Evolutionary conservation across 2,888 invertebrate species (phyloP), one percentile per base, ranked within the genome.

Genomic region (Mesochorus sp.): DNA sequence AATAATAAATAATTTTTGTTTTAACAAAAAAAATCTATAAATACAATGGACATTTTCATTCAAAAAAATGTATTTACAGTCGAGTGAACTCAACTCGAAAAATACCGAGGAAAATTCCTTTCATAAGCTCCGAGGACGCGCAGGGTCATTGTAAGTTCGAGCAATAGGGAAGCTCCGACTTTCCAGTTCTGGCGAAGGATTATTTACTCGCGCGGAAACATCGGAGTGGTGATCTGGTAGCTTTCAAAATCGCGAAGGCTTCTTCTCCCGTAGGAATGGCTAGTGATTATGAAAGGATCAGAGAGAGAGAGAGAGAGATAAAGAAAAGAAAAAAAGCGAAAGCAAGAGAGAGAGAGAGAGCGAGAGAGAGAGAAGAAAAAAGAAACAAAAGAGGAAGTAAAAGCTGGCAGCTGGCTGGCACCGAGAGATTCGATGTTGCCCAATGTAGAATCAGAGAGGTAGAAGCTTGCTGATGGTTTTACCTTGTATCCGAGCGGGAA

Each of bases 211-310:
- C 21, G 34, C 17, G 70, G 17, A 59, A 76, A 71, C 34, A 34
- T 17, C 57, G 66, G 66, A 66, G 42, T 71, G 71, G 76, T 76
- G 70, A 76, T 57, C 76, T 51, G 64, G 64, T 59, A 59, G 76
- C 39, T 76, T 71, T 76, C 26, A 42, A 55, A 71, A 76, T 64
- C 57, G 26, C 57, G n/a, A 64, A 59, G 51, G 70, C 64, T 76
- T 76, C 62, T 49, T 49, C 42, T 37, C 37, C 57, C 70, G 24
- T 24, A 49, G 42, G 51, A 64, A 57, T 57, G 28, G 21, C 53
- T 34, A 28, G 55, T 51, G 76, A 59, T 76, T 66, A 76, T 76
- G 62, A 66, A 68, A 70, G 76, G 64, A 64, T 70, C 70, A 64
- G 14, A 21, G 17, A 5, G 17, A 17, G 3, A 49, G 55, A n/a